These are phyloP conservation scores for Pachyseris speciosa DNA, from an alignment of 64 coral and sea anemone species.

Conservation along the genomic window DNA sequence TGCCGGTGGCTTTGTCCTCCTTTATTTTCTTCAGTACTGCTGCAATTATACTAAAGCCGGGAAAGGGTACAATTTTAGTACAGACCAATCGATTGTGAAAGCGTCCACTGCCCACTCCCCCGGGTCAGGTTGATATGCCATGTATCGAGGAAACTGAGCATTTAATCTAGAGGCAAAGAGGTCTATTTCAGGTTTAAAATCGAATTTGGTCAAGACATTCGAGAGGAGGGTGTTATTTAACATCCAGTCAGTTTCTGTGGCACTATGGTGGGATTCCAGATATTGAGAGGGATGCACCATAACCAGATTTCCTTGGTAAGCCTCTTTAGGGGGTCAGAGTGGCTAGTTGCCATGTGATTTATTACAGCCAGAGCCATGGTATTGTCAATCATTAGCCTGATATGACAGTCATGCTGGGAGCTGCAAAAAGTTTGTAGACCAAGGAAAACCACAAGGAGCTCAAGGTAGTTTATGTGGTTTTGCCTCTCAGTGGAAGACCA, in stretches of 20 bases:
- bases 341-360: slow-evolving; percentile 65
- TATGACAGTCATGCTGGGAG: neutral
- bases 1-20: neutral
- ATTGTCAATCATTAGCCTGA: slow-evolving; percentile 51
- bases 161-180: neutral
- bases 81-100: neutral
- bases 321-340: slow-evolving; percentile 18
- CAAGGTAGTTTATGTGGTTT: slow-evolving; percentile 71
- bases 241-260: slow-evolving; percentile 9
- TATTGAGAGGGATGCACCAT: slow-evolving; percentile 28
- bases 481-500: slow-evolving; percentile 29
- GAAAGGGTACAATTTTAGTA: slow-evolving; percentile 35
- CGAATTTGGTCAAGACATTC: neutral
- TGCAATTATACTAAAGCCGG: slow-evolving; percentile 23
- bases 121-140: neutral
- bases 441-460: slow-evolving; percentile 49
- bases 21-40: slow-evolving; percentile 1
- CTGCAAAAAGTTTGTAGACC: slow-evolving; percentile 33
- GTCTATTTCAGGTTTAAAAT: slow-evolving; percentile 4
- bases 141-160: neutral
- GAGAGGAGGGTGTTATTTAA: neutral
- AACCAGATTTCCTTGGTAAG: slow-evolving; percentile 37
- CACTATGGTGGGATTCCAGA: neutral
- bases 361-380: slow-evolving; percentile 25
- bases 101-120: slow-evolving; percentile 9